Base-by-base conservation (phyloP, 2,113 vertebrate genomes). In the Mola mola region DNA sequence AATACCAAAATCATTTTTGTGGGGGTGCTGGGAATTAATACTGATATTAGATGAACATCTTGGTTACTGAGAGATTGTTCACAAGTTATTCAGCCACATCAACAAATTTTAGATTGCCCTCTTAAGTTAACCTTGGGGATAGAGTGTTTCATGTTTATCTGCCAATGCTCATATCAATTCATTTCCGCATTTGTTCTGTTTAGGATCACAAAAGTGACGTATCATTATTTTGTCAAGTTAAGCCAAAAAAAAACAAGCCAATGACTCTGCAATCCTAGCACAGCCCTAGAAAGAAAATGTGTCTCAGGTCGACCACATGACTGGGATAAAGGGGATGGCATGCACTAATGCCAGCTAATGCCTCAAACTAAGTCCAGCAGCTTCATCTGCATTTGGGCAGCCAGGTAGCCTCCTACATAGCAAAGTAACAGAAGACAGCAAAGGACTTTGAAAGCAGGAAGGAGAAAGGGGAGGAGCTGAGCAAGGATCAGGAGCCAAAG, bases 321-420 rank as follows among this genome's bases (percentile, higher is more conserved):
- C 58, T 60, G 22, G 72, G 66, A 83, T 74, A 63, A 81, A 65
- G 48, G 37, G 26, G 41, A 57, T 33, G 48, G 60, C 21, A 49
- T 59, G 26, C 11, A 69, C 72, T 76, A 86, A 85, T 83, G 51
- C 73, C 56, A 64, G 29, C 36, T 66, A 83, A 80, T 74, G 44
- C 72, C 41, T 57, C 26, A 47, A 63, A 79, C 63, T 41, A 52
- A 42, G 50, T 56, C 20, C 43, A 72, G 33, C 17, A 68, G 43
- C 61, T 41, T 78, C 65, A 53, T 53, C 77, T 69, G 52, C 58
- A 49, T 58, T 49, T 61, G 38, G 28, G 22, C 36, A 51, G 50
- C 36, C 68, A 79, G 61, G 53, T 53, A 55, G 44, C 28, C 25
- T 81, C 46, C 46, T 49, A 59, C 36, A 43, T 19, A 34, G 49